Base-by-base conservation (phyloP, 2,113 vertebrate species). In the Seriola quinqueradiata region DNA sequence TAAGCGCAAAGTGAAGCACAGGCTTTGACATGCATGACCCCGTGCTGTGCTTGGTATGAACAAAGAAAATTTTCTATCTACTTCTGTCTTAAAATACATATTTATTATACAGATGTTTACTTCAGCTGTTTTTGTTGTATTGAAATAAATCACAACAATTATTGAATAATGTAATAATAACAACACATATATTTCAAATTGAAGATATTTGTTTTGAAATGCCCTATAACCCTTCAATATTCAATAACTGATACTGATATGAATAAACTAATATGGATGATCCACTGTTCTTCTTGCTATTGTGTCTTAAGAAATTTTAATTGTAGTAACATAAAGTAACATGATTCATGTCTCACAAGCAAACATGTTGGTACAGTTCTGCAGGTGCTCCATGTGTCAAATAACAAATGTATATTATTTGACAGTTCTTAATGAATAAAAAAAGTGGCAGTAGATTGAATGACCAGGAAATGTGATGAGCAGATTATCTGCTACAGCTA, bases 391-490 rank as follows among this genome's bases (percentile, higher is more conserved):
- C 38, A 4, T 44, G 54, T 36, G 58, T 59, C 38, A 79, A 48
- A 57, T 75, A 8, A 78, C 50, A 70, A 63, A 81, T 63, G 13
- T 54, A 70, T 48, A 70, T 61, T 14, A 67, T 68, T 55, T 59
- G 74, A 75, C 70, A 16, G 59, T 67, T 74, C 5, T 40, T 70
- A 65, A 60, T 77, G 32, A 67, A 64, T 74, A 63, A 86, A 81
- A 68, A 75, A 75, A 82, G 76, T 66, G 54, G 58, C 59, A 8
- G 54, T 58, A 36, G 80, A 81, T 74, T 73, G 83, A 79, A 81
- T 74, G 65, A 89, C 23, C 69, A 87, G 86, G 75, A 89, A 85
- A 88, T 84, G 78, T 77, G 75, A 91, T 81, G 84, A 82, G 81
- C 79, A 83, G 79, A 88, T 88, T 79, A 90, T 86, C 72, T 88